A percentile compares a stretch with the other conserved stretches of the same genome.
Conservation (phyloP, 2,888 invertebrate genomes). For the Cynaeus angustus region DNA sequence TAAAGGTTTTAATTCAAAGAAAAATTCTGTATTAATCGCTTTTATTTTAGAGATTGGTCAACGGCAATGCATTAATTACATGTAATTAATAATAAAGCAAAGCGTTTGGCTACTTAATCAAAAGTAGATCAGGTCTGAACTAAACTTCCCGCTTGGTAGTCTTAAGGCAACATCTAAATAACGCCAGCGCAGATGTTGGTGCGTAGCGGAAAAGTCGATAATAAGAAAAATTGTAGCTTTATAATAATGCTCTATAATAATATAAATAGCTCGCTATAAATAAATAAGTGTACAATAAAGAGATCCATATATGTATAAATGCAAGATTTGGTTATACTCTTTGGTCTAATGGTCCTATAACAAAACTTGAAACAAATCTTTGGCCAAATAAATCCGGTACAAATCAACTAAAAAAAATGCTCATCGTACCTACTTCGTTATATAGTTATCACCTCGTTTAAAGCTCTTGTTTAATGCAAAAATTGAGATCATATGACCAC, state of each 20-base stretch:
- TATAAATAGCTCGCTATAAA: conserved; percentile 5
- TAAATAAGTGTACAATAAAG: conserved; percentile 13
- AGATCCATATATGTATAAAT: conserved; percentile 26
- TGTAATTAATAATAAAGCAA: conserved; percentile 42
- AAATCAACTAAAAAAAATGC: conserved; percentile 3
- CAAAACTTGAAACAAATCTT: conserved; percentile 7
- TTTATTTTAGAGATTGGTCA: conserved; percentile 47
- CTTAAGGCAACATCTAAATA: background rate
- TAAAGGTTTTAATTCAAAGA: too few species aligned
- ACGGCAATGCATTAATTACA: conserved; percentile 42
- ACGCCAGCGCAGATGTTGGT: background rate
- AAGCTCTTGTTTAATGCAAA: conserved; percentile 22
- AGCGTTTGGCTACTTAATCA: conserved; percentile 27
- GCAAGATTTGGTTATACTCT: conserved; percentile 40
- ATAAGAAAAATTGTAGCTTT: background rate
- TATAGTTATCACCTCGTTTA: conserved; percentile 34
- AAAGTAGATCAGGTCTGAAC: conserved; percentile 8
- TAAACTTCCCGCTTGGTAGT: background rate
- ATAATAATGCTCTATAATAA: background rate
- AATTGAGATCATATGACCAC: conserved; percentile 79
- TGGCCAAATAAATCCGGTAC: background rate
- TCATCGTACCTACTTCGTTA: conserved; percentile 38
- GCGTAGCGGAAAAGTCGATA: background rate
- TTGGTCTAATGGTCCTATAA: conserved; percentile 26
- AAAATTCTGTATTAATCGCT: conserved; percentile 37